Conservation (phyloP, 2,113 vertebrate species). For the Chrysemys picta region DNA sequence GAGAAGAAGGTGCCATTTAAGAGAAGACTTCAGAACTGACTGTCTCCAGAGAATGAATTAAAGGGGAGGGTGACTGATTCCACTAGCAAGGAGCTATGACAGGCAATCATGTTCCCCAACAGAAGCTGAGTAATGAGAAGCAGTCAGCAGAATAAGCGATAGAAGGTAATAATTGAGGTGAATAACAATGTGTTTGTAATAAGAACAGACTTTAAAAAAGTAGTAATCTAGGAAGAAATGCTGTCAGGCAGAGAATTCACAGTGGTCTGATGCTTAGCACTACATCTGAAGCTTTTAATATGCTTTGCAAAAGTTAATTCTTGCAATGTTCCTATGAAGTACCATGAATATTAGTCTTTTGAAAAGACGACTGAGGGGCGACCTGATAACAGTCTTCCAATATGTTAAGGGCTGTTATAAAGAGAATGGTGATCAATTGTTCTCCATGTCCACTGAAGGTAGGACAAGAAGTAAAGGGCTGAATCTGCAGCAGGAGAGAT, state of each 20-base stretch:
- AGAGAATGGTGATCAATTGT: background rate
- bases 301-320: constrained; percentile 13
- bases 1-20: constrained; percentile 7
- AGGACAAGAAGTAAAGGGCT: background rate
- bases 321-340: background rate
- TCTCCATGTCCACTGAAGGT: background rate
- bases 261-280: background rate
- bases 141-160: background rate
- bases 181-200: background rate
- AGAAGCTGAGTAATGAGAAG: constrained; percentile 21
- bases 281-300: background rate
- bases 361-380: background rate
- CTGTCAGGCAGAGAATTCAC: background rate
- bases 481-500: background rate
- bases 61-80: background rate
- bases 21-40: constrained; percentile 1
- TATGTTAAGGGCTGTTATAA: background rate
- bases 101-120: background rate
- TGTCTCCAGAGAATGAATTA: background rate
- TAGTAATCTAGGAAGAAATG: background rate
- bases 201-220: background rate
- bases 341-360: background rate
- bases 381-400: background rate
- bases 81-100: background rate
- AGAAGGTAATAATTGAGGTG: background rate